Base-by-base conservation (phyloP, 2,113 vertebrate species). In the Platycercus adscitus region DNA sequence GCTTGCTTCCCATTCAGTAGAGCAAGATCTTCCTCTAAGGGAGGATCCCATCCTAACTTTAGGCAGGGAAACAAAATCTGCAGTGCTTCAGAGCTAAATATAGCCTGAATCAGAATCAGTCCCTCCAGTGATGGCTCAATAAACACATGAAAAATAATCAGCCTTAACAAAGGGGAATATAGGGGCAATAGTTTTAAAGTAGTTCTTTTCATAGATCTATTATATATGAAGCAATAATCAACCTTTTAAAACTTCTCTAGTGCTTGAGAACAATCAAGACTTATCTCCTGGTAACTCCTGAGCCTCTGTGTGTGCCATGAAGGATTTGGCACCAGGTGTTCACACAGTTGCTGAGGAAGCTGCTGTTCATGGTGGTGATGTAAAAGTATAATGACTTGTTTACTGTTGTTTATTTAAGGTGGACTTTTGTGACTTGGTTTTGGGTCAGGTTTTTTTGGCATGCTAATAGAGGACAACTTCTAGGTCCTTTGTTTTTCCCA, bases 61-160 rank as follows among this genome's bases (percentile, higher is more conserved):
- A 96, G 29, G 17, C 13, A 56, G 66, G 70, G 49, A 87, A 88
- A 89, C 46, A 72, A 21, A 14, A 7, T 69, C 39, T 82, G 39
- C 21, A 88, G 58, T 72, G 41, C 41, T 94, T 92, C 52, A 86
- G 60, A 88, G 79, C 65, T 81, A 88, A 95, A 87, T 81, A 76
- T 61, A 96, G 56, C 9, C 21, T 64, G 41, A 58, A 35, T 37
- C 13, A 6, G 49, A 90, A 95, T 88, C 73, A 60, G 25, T 35
- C 31, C 35, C 39, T 89, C 39, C 66, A 83, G 26, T 71, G 55
- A 44, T 65, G 82, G 63, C 52, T 86, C 46, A 79, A 44, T 63
- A 73, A 79, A 37, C 37, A 53, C 37, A 31, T 56, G 83, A 55
- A 82, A 89, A 80, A 71, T 25, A 75, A 24, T 87, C 61, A 85